phyloP scores from a whole-genome alignment of 1,140 invertebrate species.

The Tachypleus tridentatus region DNA sequence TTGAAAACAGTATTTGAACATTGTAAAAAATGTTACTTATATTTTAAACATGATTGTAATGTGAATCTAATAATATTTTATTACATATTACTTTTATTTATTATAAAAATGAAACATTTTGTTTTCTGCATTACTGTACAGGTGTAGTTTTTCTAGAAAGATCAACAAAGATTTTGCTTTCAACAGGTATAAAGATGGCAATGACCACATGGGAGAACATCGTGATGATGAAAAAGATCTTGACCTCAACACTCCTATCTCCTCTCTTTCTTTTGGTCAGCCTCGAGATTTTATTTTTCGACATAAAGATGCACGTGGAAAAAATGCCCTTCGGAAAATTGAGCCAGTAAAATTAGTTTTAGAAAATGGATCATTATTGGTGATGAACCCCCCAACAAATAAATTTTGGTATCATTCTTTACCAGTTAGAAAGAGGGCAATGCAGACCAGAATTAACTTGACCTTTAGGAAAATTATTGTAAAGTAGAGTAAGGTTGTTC shows the following conservation, averaged over 20 bases:
- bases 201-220: slow-evolving; percentile 57
- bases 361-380: slow-evolving; percentile 49
- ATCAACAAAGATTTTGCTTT: too few species aligned
- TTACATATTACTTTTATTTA: too few species aligned
- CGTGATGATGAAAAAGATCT: slow-evolving; percentile 56
- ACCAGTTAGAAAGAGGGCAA: slow-evolving; percentile 43
- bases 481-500: slow-evolving; percentile 1
- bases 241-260: slow-evolving; percentile 46
- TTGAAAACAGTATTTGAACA: too few species aligned
- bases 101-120: too few species aligned
- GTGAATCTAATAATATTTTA: too few species aligned
- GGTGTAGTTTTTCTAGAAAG: too few species aligned
- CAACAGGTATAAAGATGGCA: slow-evolving; percentile 51
- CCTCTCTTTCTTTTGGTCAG: slow-evolving; percentile 54
- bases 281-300: slow-evolving; percentile 50
- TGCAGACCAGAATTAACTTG: slow-evolving; percentile 49
- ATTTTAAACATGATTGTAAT: too few species aligned
- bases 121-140: too few species aligned
- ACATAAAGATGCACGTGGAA: slow-evolving; percentile 44
- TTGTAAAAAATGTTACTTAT: too few species aligned
- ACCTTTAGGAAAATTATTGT: slow-evolving; percentile 42
- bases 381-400: slow-evolving; percentile 63
- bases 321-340: slow-evolving; percentile 25
- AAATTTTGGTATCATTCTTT: slow-evolving; percentile 56
- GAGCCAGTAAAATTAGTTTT: slow-evolving; percentile 45